phyloP scores from a whole-genome alignment of 1,140 invertebrate genomes.

The Whitmania pigra region DNA sequence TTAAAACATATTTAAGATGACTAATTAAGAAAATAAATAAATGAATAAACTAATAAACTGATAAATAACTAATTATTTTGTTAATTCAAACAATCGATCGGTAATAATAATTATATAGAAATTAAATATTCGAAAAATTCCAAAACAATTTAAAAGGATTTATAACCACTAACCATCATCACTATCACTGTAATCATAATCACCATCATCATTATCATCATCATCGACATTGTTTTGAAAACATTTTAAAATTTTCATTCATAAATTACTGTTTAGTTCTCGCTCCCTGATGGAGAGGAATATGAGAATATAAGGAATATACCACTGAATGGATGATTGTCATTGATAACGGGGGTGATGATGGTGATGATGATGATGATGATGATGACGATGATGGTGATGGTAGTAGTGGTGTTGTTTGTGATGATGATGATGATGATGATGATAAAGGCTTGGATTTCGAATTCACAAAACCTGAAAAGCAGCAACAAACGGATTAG shows the following conservation, averaged over 20 bases:
- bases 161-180: no score
- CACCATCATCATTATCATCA: no score
- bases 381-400: neutral
- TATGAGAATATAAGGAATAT: no score
- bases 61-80: no score
- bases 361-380: slow-evolving; percentile 7
- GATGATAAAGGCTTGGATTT: neutral
- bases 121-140: neutral
- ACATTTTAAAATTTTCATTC: no score
- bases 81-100: neutral
- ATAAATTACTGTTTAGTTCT: no score
- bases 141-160: no score
- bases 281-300: neutral
- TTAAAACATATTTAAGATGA: neutral
- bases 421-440: neutral
- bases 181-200: no score
- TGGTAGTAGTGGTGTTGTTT: neutral
- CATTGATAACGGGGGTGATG: neutral
- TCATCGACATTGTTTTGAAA: no score
- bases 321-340: neutral
- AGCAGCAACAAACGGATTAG: no score
- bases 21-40: neutral
- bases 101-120: neutral
- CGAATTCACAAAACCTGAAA: no score
- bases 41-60: no score